Base-by-base conservation (phyloP, 2,888 invertebrate species). In the Nymphalis c-album region DNA sequence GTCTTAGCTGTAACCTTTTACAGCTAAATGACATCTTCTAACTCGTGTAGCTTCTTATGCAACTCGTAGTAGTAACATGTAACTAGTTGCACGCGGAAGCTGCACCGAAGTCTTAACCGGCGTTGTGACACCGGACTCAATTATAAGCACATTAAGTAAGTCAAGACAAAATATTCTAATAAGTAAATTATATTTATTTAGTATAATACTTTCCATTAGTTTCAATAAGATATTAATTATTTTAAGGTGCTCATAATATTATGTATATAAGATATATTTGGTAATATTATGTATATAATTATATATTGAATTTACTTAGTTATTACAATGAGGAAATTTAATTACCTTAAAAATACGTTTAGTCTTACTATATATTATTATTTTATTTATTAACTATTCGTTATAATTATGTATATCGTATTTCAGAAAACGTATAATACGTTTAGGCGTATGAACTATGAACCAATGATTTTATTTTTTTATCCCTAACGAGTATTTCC, bases 71-170 rank as follows among this genome's bases (percentile, higher is more conserved):
- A 45, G 48, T 60, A 53, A 51, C 55, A 55, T 8, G 63, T 48
- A 57, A 63, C 22, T 22, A 51, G 51, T 64, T 64, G 64, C 58
- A 67, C 59, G 48, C 59, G 61, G 70, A 55, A 70, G 50, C 61
- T 63, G 45, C 51, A 46, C 57, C 35, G 64, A 64, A 70, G 53
- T 51, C 61, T 67, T 55, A 58, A 20, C 50, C 47, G 31, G 35
- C 47, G 48, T 64, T 70, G 60, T 64, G 64, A 53, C 61, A 61
- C 59, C 63, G 20, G 47, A 64, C 50, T 22, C n/a, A 50, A 64
- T 64, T 50, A 64, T 59, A 48, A 55, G n/a, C n/a, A 7, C 58
- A 55, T 65, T 55, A 55, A 48, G 46, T 65, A 47, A 55, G 7
- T 48, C 48, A n/a, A n/a, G n/a, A 16, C 31, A n/a, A 31, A 31